Evolutionary conservation across 1,140 invertebrate genomes (phyloP).

Genomic region (Holotrichia oblita): DNA sequence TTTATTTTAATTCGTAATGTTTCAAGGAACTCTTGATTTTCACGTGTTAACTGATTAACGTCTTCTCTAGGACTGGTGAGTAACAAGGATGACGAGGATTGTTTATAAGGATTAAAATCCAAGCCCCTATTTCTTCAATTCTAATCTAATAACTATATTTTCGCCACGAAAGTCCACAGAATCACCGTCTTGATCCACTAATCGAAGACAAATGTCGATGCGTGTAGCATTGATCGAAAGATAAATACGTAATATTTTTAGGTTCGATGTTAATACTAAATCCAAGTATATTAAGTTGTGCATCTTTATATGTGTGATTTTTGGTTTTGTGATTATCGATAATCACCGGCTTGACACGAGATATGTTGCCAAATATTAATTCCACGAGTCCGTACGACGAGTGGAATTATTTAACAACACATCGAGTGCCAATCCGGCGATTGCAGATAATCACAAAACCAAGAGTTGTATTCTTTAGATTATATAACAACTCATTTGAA

Average conservation of each 20-base stretch:
- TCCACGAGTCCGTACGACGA: too few species aligned
- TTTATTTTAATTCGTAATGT: neutral
- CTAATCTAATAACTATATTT: constrained; percentile 34
- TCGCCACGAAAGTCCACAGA: constrained; percentile 48
- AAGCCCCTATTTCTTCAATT: constrained; percentile 29
- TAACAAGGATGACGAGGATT: too few species aligned
- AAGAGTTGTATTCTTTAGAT: too few species aligned
- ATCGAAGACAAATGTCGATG: constrained; percentile 45
- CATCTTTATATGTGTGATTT: too few species aligned
- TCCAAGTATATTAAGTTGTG: too few species aligned
- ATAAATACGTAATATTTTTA: constrained; percentile 46
- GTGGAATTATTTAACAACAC: too few species aligned
- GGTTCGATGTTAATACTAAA: constrained; percentile 44
- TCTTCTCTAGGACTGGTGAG: neutral
- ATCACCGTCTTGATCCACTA: constrained; percentile 46
- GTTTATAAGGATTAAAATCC: constrained; percentile 7
- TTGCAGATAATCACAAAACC: too few species aligned
- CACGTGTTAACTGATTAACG: neutral
- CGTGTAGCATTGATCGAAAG: constrained; percentile 38
- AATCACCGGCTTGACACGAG: too few species aligned
- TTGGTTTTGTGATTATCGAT: too few species aligned
- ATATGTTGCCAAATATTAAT: too few species aligned
- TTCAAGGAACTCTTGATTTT: constrained; percentile 18
- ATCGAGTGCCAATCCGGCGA: too few species aligned
- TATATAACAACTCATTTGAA: too few species aligned